Evolutionary conservation across 2,797 vertebrate genomes (phyloP), one percentile per base, ranked within the genome.

Genomic region (Neosilurus hyrtlii): DNA sequence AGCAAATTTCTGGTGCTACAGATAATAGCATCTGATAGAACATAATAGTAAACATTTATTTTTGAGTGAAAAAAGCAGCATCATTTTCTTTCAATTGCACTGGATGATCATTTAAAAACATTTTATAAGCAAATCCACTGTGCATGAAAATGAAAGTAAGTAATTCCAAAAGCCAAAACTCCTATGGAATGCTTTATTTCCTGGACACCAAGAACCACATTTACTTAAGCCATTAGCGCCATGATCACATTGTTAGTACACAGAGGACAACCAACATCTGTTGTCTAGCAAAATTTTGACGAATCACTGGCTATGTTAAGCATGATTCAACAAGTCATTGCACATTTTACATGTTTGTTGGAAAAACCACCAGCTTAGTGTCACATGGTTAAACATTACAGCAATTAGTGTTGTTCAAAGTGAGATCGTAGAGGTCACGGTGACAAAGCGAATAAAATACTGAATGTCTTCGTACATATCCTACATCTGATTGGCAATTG

Each of bases 171-270:
- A 37, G 57, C 8, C 35, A 9, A 84, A n/a, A 59, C 16, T 52
- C 35, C 56, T 83, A 73, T 83, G 87, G 86, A 88, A 88, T 88
- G 83, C 77, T 87, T 88, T 87, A 88, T 88, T 88, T 82, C 76
- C 82, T 70, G 78, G 84, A 88, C 84, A 88, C 71, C 85, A 83
- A 86, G 82, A 88, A 76, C 79, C 81, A 86, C 80, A 71, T 86
- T 84, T 52, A 86, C 84, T 85, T 75, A 85, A 86, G 82, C 84
- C 82, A 86, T 84, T 59, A 82, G 80, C 75, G 83, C 81, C 59
- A 83, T 65, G 80, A 85, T 72, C 85, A 84, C 81, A 86, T 52
- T 83, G 79, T 75, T 80, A 84, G 57, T 83, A 87, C 84, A 84
- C 76, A 80, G 85, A 85, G 83, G 63, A 87, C 86, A 83, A 79